Evolutionary conservation across 2,113 vertebrate genomes (phyloP).

Genomic region (Chloropsis hardwickii): DNA sequence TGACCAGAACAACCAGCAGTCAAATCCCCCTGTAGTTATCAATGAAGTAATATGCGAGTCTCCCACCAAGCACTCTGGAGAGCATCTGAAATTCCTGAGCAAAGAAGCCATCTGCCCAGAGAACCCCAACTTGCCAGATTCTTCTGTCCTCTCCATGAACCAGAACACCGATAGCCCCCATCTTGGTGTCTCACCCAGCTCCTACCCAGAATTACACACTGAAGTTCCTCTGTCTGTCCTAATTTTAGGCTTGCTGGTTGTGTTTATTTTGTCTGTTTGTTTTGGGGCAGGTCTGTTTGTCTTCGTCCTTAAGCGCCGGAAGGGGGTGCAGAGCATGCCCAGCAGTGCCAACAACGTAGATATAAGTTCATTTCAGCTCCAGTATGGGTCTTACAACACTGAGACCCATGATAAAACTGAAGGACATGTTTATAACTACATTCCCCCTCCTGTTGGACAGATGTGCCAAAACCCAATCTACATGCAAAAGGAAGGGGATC

Average conservation of each 20-base stretch:
- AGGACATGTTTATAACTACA: slow-evolving; percentile 94
- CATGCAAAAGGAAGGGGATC: slow-evolving; percentile 93
- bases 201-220: slow-evolving; percentile 82
- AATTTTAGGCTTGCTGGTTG: slow-evolving; percentile 93
- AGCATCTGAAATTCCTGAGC: slow-evolving; percentile 89
- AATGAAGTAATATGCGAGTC: slow-evolving; percentile 97
- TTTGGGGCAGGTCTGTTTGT: slow-evolving; percentile 96
- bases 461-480: slow-evolving; percentile 99
- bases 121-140: slow-evolving; percentile 75
- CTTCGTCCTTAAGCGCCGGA: slow-evolving; percentile 93
- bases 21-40: slow-evolving; percentile 89
- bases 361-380: slow-evolving; percentile 91
- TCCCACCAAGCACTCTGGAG: slow-evolving; percentile 88
- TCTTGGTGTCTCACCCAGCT: slow-evolving; percentile 77
- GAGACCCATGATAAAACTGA: slow-evolving; percentile 86
- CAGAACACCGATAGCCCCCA: slow-evolving; percentile 78
- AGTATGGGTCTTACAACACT: slow-evolving; percentile 89
- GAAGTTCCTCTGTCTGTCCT: slow-evolving; percentile 95
- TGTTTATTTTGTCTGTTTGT: slow-evolving; percentile 96
- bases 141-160: slow-evolving; percentile 78
- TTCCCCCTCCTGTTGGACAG: slow-evolving; percentile 89
- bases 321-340: slow-evolving; percentile 83
- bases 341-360: slow-evolving; percentile 88
- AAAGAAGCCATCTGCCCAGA: slow-evolving; percentile 94
- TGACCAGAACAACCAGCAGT: slow-evolving; percentile 61